These are phyloP conservation scores for Tenthredo livida DNA, from an alignment of 2,888 invertebrate genomes.

Conservation along the genomic window DNA sequence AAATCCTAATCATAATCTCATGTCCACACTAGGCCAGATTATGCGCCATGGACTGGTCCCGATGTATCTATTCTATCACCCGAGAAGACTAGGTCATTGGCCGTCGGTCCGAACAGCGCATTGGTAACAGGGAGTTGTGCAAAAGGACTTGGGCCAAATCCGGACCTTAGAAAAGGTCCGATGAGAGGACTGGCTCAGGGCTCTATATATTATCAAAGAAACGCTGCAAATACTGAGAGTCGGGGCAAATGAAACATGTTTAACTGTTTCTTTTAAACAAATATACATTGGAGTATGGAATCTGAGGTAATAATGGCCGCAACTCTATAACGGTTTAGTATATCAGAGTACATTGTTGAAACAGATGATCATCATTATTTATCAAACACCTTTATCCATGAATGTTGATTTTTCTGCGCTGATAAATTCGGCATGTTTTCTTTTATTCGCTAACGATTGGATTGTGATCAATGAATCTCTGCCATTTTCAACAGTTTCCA, in stretches of 20 bases:
- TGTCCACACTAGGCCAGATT: conserved; percentile 84
- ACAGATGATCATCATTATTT: not conserved
- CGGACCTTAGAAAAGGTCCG: conserved; percentile 87
- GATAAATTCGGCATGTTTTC: not conserved
- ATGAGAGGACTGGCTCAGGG: conserved; percentile 87
- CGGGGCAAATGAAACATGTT: conserved; percentile 79
- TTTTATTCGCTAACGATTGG: not conserved
- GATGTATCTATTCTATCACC: conserved; percentile 82
- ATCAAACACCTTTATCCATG: not conserved
- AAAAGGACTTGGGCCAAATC: conserved; percentile 84
- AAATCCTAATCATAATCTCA: conserved; percentile 31
- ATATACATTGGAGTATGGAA: conserved; percentile 24
- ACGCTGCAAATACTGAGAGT: conserved; percentile 78
- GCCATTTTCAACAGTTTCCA: conserved; percentile 24
- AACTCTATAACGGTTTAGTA: not conserved
- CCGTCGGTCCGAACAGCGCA: conserved; percentile 80
- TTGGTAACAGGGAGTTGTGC: conserved; percentile 71
- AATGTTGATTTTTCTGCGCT: not conserved
- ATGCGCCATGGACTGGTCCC: conserved; percentile 91
- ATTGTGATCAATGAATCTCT: not conserved
- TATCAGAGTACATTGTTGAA: not conserved
- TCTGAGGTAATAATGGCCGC: not conserved
- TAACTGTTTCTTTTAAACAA: conserved; percentile 71
- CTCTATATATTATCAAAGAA: conserved; percentile 87
- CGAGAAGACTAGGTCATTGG: conserved; percentile 66